Percentiles rank a stretch among this genome's conserved stretches.
Conservation (phyloP, 2,888 invertebrate species). For the Drosophila eohydei region DNA sequence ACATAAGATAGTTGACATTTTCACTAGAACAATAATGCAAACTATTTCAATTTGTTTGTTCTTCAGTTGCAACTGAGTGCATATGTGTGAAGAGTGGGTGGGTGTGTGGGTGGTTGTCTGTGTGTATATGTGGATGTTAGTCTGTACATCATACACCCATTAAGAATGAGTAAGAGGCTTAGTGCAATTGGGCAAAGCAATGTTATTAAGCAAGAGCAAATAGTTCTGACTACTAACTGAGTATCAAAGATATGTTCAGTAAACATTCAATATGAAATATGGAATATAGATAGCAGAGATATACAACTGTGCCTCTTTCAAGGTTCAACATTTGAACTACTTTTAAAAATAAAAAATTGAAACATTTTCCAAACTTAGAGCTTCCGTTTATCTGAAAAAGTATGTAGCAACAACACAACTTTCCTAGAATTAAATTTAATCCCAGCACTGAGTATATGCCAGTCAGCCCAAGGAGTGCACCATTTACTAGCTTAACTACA, state of each 20-base stretch:
- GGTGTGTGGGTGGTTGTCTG: not conserved
- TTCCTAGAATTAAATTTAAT: too few relatives aligned
- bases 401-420: too few relatives aligned
- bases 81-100: not conserved
- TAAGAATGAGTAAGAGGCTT: not conserved
- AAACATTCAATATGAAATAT: not conserved
- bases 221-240: not conserved
- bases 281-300: not conserved
- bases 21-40: constrained; percentile 30
- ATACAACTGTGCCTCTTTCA: too few relatives aligned
- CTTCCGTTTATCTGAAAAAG: not conserved
- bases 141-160: not conserved
- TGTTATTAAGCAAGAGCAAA: not conserved
- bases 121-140: not conserved
- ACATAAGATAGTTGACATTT: constrained; percentile 36
- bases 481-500: not conserved
- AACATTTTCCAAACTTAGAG: not conserved
- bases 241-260: not conserved
- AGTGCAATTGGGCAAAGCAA: not conserved
- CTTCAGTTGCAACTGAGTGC: not conserved
- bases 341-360: not conserved
- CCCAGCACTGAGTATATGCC: not conserved
- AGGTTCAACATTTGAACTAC: not conserved
- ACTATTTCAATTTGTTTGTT: constrained; percentile 45
- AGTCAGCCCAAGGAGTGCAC: not conserved